Base-by-base conservation (phyloP, 2,113 vertebrate species). In the Phyllopteryx taeniolatus region DNA sequence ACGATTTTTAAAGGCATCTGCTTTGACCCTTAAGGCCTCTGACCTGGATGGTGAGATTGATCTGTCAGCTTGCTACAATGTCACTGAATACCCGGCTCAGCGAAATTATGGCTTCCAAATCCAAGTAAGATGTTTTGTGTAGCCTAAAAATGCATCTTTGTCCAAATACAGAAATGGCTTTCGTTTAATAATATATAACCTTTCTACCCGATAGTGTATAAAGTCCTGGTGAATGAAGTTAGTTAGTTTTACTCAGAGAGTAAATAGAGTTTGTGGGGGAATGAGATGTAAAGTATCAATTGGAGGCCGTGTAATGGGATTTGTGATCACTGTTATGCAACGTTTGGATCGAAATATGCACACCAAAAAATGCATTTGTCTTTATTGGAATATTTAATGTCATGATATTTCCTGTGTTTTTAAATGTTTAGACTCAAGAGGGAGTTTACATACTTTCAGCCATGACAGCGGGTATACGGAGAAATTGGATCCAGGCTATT, bases 401-500 rank as follows among this genome's bases (percentile, higher is more conserved):
- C 19, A 27, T 27, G 8, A 17, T 20, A 20, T 15, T 51, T 19
- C 7, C 20, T 8, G 17, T 43, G 8, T 39, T 68, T 71, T 61
- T 67, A 44, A 35, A 44, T 53, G 57, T 79, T 73, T 65, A 94
- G 93, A 94, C 92, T 10, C 90, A 91, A 72, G 93, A 94, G 77
- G 91, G 86, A 60, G 78, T 92, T 56, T 90, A 94, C 83, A 93
- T 91, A 7, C 86, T 94, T 77, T 94, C 93, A 0, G 93, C 93
- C 83, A 94, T 94, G 93, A 94, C 93, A 0, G 92, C 91, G 46
- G 93, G 93, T 5, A 94, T 94, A 73, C 91, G 93, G 3, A 89
- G 92, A 76, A 94, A 94, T 88, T 94, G 93, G 93, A 94, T 94
- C 81, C 93, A 94, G 79, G 93, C 93, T 0, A 89, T 94, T 46